Evolutionary conservation across 37 sponge, comb jelly and placozoan genomes (phyloP), one percentile per base, ranked within the genome.

Genomic region (Cliona cf. orientalis): DNA sequence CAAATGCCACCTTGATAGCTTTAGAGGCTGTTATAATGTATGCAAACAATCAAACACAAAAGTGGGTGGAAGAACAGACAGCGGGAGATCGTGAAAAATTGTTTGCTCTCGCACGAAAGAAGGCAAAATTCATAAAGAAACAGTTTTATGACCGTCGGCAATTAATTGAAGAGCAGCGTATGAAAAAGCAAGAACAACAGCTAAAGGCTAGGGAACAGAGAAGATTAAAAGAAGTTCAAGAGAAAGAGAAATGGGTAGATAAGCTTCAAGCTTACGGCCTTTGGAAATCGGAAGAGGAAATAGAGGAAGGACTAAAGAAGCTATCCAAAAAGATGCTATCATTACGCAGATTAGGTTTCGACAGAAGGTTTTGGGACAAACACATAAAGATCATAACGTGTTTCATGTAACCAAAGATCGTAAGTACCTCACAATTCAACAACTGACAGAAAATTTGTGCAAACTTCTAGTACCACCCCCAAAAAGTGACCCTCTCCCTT

Each of bases 21-120:
- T 55, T 81, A 23, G 73, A 81, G 26, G 71, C 82, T 41, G 7
- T 81, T n/a, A 58, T 81, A 59, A 17, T 70, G 5, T 83, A 68
- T 65, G 73, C 75, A 28, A 75, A 83, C 38, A 83, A 83, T 43
- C 39, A 74, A 42, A 83, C 84, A 26, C 44, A 66, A 7, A n/a
- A 3, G 11, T 83, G 84, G 84, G 25, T 81, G 25, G 53, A 83
- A 6, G 1, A 40, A 35, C 45, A 83, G 33, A 34, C 84, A 42
- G 11, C 17, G 11, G 55, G 64, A 4, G 75, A 73, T 2, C 62
- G 67, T 44, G 63, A 83, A 26, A 72, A 62, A 64, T 68, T 83
- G 3, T 31, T 83, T 57, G 1, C 73, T 19, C 36, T 57, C 28
- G 84, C 75, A 37, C 74, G 75, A 32, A 73, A 66, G 2, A 6